Evolutionary conservation across 2,888 invertebrate species (phyloP).

Genomic region (Apotomis turbidana): DNA sequence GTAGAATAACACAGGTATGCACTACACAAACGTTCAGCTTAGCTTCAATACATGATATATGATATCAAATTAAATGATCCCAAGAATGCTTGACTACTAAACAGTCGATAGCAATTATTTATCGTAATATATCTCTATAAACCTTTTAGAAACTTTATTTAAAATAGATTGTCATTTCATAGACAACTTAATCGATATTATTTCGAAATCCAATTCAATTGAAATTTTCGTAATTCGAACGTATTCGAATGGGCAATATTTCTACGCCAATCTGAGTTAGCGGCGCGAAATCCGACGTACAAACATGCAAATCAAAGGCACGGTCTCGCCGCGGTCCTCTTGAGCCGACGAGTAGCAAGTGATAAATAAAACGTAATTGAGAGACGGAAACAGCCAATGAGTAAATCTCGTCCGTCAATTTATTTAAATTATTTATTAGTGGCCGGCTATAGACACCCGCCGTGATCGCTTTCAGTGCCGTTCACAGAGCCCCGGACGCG

Average conservation of each 20-base stretch:
- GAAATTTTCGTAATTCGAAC: slow-evolving; percentile 25
- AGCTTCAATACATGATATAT: neutral
- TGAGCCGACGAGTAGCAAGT: slow-evolving; percentile 76
- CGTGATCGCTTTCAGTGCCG: slow-evolving; percentile 77
- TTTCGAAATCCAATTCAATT: slow-evolving; percentile 22
- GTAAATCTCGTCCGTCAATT: slow-evolving; percentile 85
- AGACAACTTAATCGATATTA: slow-evolving; percentile 28
- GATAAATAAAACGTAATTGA: slow-evolving; percentile 84
- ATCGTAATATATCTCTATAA: slow-evolving; percentile 14
- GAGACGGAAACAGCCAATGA: slow-evolving; percentile 83
- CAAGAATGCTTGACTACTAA: neutral
- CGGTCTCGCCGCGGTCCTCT: slow-evolving; percentile 57
- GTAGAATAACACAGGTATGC: too few relatives aligned
- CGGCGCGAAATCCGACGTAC: slow-evolving; percentile 31
- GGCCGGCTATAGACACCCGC: slow-evolving; percentile 82
- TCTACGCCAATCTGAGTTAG: slow-evolving; percentile 24
- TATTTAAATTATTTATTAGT: slow-evolving; percentile 85
- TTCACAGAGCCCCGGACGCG: slow-evolving; percentile 76
- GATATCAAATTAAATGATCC: neutral
- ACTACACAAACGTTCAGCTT: neutral
- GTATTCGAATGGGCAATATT: slow-evolving; percentile 20
- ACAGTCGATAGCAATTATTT: slow-evolving; percentile 22
- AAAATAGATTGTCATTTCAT: slow-evolving; percentile 25
- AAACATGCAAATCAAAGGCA: slow-evolving; percentile 51
- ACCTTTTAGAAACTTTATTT: slow-evolving; percentile 16